Percentiles rank a stretch among this genome's conserved stretches.
phyloP scores from a whole-genome alignment of 2,797 vertebrate genomes.

The Tolypeutes matacus region DNA sequence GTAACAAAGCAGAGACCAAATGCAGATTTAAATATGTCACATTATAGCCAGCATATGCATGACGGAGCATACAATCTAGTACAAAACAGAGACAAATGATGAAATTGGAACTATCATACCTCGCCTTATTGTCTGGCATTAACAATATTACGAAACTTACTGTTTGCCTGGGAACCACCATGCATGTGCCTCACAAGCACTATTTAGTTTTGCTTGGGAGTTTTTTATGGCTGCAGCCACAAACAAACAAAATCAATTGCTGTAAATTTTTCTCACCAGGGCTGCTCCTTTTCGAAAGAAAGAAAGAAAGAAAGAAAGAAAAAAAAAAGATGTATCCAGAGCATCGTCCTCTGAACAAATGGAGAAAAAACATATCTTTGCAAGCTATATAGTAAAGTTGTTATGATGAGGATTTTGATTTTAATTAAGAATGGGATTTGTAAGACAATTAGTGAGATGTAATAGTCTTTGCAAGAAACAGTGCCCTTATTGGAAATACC shows the following conservation, averaged over 20 bases:
- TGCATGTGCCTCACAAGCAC: constrained; percentile 62
- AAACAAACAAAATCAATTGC: constrained; percentile 87
- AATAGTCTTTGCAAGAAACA: constrained; percentile 85
- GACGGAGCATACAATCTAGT: constrained; percentile 60
- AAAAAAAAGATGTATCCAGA: constrained; percentile 78
- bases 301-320: constrained; percentile 38
- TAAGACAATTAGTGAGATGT: constrained; percentile 82
- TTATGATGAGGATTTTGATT: constrained; percentile 85
- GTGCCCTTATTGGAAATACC: constrained; percentile 87
- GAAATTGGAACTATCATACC: constrained; percentile 71
- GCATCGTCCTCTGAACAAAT: constrained; percentile 82
- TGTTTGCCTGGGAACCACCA: constrained; percentile 67
- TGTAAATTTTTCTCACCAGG: constrained; percentile 84
- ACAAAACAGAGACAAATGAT: constrained; percentile 71
- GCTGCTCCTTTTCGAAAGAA: constrained; percentile 81
- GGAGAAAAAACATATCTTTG: constrained; percentile 81
- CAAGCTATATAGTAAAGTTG: constrained; percentile 78
- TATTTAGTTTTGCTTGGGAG: constrained; percentile 80
- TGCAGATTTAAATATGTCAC: constrained; percentile 85
- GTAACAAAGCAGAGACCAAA: constrained; percentile 80
- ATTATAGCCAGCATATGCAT: constrained; percentile 79
- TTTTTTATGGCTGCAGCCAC: constrained; percentile 79
- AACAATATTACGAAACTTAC: constrained; percentile 62
- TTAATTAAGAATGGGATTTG: constrained; percentile 85
- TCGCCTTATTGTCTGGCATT: constrained; percentile 56